Base-by-base conservation (phyloP, 1,140 invertebrate species). In the Brachionus plicatilis region DNA sequence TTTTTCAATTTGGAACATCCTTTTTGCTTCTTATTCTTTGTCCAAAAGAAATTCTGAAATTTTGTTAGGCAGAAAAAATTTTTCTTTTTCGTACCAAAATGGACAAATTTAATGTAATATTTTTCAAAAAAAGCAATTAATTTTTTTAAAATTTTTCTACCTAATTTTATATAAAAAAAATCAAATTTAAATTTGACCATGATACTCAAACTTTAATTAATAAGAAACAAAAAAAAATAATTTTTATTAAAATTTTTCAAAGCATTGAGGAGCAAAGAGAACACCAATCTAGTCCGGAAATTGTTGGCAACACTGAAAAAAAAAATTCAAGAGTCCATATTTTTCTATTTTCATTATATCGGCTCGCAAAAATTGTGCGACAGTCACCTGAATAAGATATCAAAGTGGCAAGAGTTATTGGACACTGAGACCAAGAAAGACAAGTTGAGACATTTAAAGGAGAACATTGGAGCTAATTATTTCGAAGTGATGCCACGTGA, bases 401-500 rank as follows among this genome's bases (percentile, higher is more conserved):
- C 94, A 85, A 92, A 93, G 86, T 96, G 96, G 87, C 91, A 94
- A 85, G 91, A 92, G 84, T 94, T 95, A 86, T 94, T 95, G 17
- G 92, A 93, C 85, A 92, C 92, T 85, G 94, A 96, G 85, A 84
- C 89, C 85, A 85, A 86, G 88, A 87, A 88, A 90, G 83, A 85
- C 14, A 83, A 65, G 14, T 65, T 50, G 7, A 56, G 47, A 60
- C 6, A 60, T 60, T 7, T 60, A 11, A 65, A 80, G 41, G 50
- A 56, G 14, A 56, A 78, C 11, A 50, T 78, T 14, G 37, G 93
- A 86, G 93, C 94, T 85, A 93, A 92, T 86, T 93, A 94, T 9
- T 92, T 98, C 87, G 92, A 94, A 56, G 94, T 98, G 88, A 91
- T 99, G 68, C 97, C 97, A 24, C 93, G 95, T 87, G 97, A 98